Percentiles rank a stretch among this genome's conserved stretches.
Evolutionary conservation across 2,113 vertebrate genomes (phyloP).

Genomic region (Acanthisitta chloris): DNA sequence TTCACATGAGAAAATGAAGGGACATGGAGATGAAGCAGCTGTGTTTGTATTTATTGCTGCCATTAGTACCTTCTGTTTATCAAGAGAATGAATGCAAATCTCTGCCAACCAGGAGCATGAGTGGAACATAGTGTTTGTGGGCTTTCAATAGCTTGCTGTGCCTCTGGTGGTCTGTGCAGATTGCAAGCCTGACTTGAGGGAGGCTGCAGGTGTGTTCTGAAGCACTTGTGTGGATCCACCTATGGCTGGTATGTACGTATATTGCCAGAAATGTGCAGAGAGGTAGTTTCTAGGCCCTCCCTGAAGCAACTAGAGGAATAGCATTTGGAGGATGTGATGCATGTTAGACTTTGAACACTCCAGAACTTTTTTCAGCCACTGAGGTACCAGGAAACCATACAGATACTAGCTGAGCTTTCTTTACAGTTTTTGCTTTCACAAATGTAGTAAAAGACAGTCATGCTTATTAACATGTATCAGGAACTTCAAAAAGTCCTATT

Average conservation of each 20-base stretch:
- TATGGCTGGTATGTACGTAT: not conserved
- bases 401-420: not conserved
- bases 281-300: not conserved
- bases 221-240: not conserved
- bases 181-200: not conserved
- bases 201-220: not conserved
- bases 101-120: not conserved
- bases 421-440: not conserved
- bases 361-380: not conserved
- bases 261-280: not conserved
- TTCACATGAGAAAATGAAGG: not conserved
- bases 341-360: not conserved
- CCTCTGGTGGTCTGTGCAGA: not conserved
- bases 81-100: not conserved
- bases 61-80: not conserved
- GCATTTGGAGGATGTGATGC: not conserved
- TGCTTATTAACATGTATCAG: not conserved
- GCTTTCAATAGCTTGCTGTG: not conserved
- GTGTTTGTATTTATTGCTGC: not conserved
- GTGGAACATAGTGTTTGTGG: not conserved
- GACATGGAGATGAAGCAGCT: not conserved
- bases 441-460: not conserved
- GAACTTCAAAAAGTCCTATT: not conserved
- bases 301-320: not conserved
- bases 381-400: not conserved